phyloP scores from a whole-genome alignment of 2,113 vertebrate genomes.

The Eublepharis macularius region DNA sequence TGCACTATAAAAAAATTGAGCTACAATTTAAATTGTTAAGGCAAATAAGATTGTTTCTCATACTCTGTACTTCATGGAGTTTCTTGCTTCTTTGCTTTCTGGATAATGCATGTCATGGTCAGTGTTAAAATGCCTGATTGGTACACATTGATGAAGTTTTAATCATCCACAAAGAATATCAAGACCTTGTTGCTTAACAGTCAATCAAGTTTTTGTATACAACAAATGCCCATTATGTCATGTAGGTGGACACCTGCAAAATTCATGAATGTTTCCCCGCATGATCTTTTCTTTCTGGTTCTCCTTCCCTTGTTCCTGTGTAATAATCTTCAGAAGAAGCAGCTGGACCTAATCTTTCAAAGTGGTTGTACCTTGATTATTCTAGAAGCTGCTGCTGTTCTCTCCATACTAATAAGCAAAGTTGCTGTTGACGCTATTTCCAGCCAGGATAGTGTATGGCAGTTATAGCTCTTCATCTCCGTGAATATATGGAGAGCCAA shows the following conservation, averaged over 20 bases:
- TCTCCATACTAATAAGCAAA: neutral
- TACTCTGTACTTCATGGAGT: neutral
- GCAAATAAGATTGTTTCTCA: conserved; percentile 6
- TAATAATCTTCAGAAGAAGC: neutral
- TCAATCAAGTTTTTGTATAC: neutral
- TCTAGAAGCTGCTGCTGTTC: neutral
- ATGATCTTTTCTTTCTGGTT: neutral
- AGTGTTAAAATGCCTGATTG: conserved; percentile 5
- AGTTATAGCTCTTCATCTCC: neutral
- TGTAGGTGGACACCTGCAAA: neutral
- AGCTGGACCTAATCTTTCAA: neutral
- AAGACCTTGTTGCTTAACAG: conserved; percentile 9
- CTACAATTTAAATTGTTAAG: conserved; percentile 40
- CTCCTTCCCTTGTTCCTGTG: neutral
- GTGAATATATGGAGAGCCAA: neutral
- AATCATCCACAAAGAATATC: conserved; percentile 16
- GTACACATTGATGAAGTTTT: conserved; percentile 18
- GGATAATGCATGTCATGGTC: conserved; percentile 18
- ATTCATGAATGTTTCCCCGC: neutral
- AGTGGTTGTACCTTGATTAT: neutral
- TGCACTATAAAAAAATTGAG: conserved; percentile 23
- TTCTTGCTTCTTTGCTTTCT: neutral
- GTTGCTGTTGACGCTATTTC: neutral
- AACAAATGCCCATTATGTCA: neutral
- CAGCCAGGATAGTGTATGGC: no score